These are phyloP conservation scores for Anthoptus insignis DNA, from an alignment of 2,888 invertebrate species.

Conservation along the genomic window DNA sequence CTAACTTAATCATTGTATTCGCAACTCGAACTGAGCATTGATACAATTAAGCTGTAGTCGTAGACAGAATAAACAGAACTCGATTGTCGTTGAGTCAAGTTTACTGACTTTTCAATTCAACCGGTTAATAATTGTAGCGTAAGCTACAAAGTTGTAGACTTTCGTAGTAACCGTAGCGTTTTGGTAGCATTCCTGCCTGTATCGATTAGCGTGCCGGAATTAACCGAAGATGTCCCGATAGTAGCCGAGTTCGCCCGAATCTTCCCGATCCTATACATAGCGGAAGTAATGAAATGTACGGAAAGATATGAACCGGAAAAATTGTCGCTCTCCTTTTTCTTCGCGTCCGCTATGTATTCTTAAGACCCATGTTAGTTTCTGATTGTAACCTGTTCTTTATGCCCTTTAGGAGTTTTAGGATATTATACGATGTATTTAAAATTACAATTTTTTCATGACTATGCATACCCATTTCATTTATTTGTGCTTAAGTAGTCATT, in stretches of 20 bases:
- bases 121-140: conserved; percentile 65
- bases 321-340: conserved; percentile 82
- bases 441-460: too few species aligned
- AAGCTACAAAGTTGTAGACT: conserved; percentile 74
- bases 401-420: conserved; percentile 53
- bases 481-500: too few species aligned
- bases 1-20: conserved; percentile 45
- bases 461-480: too few species aligned
- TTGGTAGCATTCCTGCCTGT: conserved; percentile 68
- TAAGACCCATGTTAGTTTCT: conserved; percentile 72
- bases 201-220: conserved; percentile 75
- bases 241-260: conserved; percentile 63
- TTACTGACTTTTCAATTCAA: conserved; percentile 63
- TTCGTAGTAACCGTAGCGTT: conserved; percentile 69
- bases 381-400: conserved; percentile 59
- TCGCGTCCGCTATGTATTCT: conserved; percentile 73
- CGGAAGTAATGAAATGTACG: conserved; percentile 86
- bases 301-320: conserved; percentile 86
- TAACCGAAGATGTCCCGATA: conserved; percentile 57
- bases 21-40: conserved; percentile 50
- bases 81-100: conserved; percentile 58
- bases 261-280: conserved; percentile 71
- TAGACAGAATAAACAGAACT: conserved; percentile 52
- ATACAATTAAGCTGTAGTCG: conserved; percentile 56
- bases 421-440: too few species aligned